Conservation (phyloP, 1,140 invertebrate species). For the Drosophila kikkawai region DNA sequence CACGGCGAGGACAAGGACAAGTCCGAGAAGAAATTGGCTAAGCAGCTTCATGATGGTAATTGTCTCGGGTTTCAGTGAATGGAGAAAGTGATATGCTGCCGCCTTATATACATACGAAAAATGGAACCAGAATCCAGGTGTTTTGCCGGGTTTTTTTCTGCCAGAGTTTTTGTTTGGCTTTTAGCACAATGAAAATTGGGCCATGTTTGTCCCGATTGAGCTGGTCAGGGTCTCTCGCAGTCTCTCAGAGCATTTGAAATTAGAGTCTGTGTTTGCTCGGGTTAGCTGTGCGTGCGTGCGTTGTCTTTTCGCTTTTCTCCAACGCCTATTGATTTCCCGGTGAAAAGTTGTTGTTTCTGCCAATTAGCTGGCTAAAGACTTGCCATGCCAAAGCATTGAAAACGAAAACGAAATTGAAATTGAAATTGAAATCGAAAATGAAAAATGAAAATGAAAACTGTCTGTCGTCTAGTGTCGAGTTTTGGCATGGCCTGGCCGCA, state of each 20-base stretch:
- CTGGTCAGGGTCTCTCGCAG: conserved; percentile 8
- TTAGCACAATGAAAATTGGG: conserved; percentile 13
- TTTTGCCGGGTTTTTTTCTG: conserved; percentile 16
- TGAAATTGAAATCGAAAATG: background rate
- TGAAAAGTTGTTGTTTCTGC: conserved; percentile 68
- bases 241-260: conserved; percentile 1
- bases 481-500: conserved; percentile 51
- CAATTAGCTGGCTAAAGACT: conserved; percentile 51
- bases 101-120: conserved; percentile 6
- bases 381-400: conserved; percentile 22
- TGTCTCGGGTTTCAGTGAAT: background rate
- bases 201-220: conserved; percentile 23
- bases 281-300: conserved; percentile 18
- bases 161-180: conserved; percentile 12
- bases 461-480: conserved; percentile 36
- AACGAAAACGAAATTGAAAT: conserved; percentile 7
- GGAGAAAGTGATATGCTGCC: conserved; percentile 15
- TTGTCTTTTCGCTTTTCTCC: conserved; percentile 7
- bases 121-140: conserved; percentile 18
- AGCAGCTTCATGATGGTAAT: conserved; percentile 17
- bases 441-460: conserved; percentile 1
- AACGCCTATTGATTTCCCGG: conserved; percentile 63
- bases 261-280: background rate
- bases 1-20: conserved; percentile 12
- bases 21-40: conserved; percentile 4